Evolutionary conservation across 2,113 vertebrate genomes (phyloP).

Genomic region (Otocyon megalotis): DNA sequence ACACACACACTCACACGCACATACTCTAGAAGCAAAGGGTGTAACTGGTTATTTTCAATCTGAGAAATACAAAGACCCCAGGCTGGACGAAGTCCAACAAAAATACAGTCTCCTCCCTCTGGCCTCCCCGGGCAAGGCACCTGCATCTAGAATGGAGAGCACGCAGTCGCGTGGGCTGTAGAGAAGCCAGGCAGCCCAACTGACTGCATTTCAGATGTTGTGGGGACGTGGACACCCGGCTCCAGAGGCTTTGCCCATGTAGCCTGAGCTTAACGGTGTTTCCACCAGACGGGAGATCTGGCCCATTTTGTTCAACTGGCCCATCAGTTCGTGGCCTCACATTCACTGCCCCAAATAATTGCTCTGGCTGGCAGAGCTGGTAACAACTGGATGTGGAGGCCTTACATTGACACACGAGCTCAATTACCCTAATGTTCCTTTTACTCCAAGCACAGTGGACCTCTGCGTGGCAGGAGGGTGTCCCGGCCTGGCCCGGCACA

Average conservation of each 20-base stretch:
- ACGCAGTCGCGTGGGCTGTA: fast-evolving
- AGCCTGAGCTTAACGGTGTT: neutral
- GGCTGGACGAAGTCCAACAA: neutral
- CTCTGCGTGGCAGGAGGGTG: fast-evolving
- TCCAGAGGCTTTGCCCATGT: neutral
- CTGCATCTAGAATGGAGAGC: neutral
- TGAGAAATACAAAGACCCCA: constrained; percentile 7
- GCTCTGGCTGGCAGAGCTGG: neutral
- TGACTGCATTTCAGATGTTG: neutral
- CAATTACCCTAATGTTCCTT: neutral
- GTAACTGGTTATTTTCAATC: neutral
- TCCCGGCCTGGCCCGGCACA: neutral
- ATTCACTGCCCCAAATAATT: neutral
- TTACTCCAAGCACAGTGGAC: neutral
- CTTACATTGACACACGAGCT: neutral
- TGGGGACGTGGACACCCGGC: neutral
- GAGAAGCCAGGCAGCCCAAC: neutral
- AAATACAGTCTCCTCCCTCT: neutral
- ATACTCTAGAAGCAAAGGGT: neutral
- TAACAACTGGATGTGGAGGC: neutral
- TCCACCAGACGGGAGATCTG: neutral
- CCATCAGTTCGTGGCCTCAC: neutral
- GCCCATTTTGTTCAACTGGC: neutral
- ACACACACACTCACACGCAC: neutral
- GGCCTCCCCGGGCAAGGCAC: neutral